These are phyloP conservation scores for Channallabes apus DNA, from an alignment of 2,797 vertebrate genomes.

Conservation along the genomic window DNA sequence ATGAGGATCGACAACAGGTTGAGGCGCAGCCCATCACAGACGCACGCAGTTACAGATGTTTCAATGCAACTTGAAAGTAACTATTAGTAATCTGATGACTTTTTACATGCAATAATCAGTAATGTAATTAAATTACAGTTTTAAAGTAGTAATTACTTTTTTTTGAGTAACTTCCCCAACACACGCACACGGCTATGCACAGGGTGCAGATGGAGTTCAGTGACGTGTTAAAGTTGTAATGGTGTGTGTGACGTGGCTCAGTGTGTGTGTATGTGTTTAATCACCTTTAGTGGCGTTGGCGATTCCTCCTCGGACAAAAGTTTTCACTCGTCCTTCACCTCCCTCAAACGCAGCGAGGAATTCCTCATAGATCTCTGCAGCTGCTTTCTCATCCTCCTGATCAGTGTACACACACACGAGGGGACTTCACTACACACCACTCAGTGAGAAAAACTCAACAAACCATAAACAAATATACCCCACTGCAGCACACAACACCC, in stretches of 20 bases:
- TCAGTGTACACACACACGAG: conserved; percentile 14
- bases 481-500: too few relatives aligned
- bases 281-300: conserved; percentile 96
- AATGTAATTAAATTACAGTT: too few relatives aligned
- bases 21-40: too few relatives aligned
- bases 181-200: neutral
- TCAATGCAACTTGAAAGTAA: too few relatives aligned
- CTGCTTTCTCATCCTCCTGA: conserved; percentile 97
- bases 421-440: neutral
- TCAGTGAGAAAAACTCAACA: too few relatives aligned
- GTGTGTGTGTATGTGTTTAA: neutral
- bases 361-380: conserved; percentile 98
- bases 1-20: too few relatives aligned
- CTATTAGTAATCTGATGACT: too few relatives aligned
- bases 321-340: conserved; percentile 95
- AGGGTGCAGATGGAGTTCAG: neutral
- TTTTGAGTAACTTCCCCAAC: too few relatives aligned
- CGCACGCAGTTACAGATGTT: too few relatives aligned
- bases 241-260: neutral
- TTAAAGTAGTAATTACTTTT: too few relatives aligned
- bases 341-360: conserved; percentile 99
- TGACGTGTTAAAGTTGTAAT: neutral
- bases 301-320: conserved; percentile 95
- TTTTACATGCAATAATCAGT: too few relatives aligned
- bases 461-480: too few relatives aligned